Percentiles rank a stretch among this genome's conserved stretches.
These are phyloP conservation scores for Sardinella longiceps DNA, from an alignment of 2,797 vertebrate species.

Conservation along the genomic window DNA sequence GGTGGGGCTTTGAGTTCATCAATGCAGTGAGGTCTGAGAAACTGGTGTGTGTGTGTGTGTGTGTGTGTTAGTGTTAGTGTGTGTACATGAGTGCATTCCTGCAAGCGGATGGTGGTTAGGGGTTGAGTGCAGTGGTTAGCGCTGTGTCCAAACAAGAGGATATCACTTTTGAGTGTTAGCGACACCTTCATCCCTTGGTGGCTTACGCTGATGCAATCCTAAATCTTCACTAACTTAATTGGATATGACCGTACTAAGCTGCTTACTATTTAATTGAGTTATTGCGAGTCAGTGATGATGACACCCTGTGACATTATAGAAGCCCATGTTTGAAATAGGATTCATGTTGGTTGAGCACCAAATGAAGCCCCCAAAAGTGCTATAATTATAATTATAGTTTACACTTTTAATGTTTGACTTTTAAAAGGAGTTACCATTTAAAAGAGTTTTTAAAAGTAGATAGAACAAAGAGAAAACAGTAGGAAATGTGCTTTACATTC, in stretches of 20 bases:
- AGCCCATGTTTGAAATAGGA: not conserved
- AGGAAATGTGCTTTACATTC: too few species aligned
- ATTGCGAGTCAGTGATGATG: not conserved
- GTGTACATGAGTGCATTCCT: not conserved
- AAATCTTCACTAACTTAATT: not conserved
- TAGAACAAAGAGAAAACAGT: too few species aligned
- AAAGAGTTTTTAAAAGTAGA: too few species aligned
- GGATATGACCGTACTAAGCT: not conserved
- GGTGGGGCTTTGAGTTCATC: not conserved
- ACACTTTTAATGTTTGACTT: not conserved
- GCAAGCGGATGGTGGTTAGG: too few species aligned
- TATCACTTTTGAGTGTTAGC: not conserved
- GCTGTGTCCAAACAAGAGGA: not conserved
- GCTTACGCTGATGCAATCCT: not conserved
- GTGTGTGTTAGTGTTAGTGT: not conserved
- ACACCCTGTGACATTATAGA: not conserved
- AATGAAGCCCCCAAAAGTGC: not conserved
- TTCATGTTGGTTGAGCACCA: too few species aligned
- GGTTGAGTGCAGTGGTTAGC: not conserved
- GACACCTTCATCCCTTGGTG: not conserved
- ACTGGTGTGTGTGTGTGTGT: not conserved
- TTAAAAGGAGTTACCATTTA: too few species aligned
- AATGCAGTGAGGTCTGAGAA: not conserved
- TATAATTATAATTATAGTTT: not conserved
- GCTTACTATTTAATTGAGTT: not conserved